Percentiles rank a stretch among this genome's conserved stretches.
Evolutionary conservation across 2,797 vertebrate genomes (phyloP).

Genomic region (Rhinogobio ventralis): DNA sequence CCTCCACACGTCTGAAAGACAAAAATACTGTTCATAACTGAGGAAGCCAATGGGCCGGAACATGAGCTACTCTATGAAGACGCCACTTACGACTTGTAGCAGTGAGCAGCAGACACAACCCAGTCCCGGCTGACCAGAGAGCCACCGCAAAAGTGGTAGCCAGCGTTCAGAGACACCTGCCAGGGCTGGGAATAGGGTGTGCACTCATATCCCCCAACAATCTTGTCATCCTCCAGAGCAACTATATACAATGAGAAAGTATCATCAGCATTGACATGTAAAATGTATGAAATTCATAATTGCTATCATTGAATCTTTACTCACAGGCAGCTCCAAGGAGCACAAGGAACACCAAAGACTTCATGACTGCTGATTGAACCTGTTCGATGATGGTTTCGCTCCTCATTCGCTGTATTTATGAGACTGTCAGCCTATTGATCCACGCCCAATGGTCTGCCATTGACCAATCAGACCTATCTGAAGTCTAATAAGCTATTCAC

Average conservation of each 20-base stretch:
- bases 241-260: constrained; percentile 44
- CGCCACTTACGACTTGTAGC: constrained; percentile 65
- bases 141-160: constrained; percentile 65
- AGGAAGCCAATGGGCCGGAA: constrained; percentile 20
- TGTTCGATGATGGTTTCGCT: constrained; percentile 28
- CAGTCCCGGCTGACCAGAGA: constrained; percentile 66
- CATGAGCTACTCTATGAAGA: neutral
- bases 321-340: constrained; percentile 78
- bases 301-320: constrained; percentile 38
- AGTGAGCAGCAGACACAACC: constrained; percentile 72
- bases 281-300: too few relatives aligned
- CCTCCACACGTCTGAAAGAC: constrained; percentile 75
- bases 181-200: constrained; percentile 63
- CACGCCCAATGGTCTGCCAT: neutral
- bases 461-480: constrained; percentile 30
- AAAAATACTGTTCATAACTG: neutral
- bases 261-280: neutral
- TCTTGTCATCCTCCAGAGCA: constrained; percentile 66
- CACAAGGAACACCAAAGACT: constrained; percentile 73
- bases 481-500: constrained; percentile 17
- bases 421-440: neutral
- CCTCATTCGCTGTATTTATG: constrained; percentile 59
- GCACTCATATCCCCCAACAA: constrained; percentile 70
- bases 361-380: constrained; percentile 68
- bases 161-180: constrained; percentile 66